A percentile compares a stretch with the other conserved stretches of the same genome.
phyloP scores from a whole-genome alignment of 2,888 invertebrate species.

The Tanytarsus gracilentus region DNA sequence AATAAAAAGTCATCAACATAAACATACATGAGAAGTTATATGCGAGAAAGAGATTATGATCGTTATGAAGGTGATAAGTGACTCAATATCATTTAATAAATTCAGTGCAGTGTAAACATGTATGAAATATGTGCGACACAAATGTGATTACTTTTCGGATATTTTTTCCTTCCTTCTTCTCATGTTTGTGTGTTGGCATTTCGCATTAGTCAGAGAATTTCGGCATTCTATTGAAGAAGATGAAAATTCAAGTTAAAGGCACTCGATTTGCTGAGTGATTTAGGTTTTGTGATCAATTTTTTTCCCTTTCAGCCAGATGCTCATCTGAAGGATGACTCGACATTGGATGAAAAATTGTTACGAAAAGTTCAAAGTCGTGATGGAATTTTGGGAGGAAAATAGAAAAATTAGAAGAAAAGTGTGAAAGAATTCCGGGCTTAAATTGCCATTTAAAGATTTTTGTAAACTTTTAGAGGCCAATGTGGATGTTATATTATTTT shows the following conservation, averaged over 20 bases:
- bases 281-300: not conserved
- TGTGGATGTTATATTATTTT: too few relatives aligned
- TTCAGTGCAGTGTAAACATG: not conserved
- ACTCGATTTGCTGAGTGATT: slow-evolving; percentile 1
- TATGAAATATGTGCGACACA: not conserved
- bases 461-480: too few relatives aligned
- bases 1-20: not conserved
- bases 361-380: too few relatives aligned
- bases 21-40: too few relatives aligned
- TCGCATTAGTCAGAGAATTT: not conserved
- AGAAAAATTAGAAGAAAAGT: too few relatives aligned
- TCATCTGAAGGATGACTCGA: too few relatives aligned
- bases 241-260: not conserved
- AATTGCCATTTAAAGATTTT: too few relatives aligned
- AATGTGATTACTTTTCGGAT: not conserved
- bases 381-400: too few relatives aligned
- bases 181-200: not conserved
- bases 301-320: not conserved
- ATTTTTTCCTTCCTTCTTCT: not conserved
- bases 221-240: not conserved
- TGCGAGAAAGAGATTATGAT: slow-evolving; percentile 1
- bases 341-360: too few relatives aligned
- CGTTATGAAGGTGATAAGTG: slow-evolving; percentile 3
- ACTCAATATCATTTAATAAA: slow-evolving; percentile 3
- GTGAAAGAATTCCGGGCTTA: too few relatives aligned